phyloP scores from a whole-genome alignment of 2,113 vertebrate species.

The Stictonetta naevosa region DNA sequence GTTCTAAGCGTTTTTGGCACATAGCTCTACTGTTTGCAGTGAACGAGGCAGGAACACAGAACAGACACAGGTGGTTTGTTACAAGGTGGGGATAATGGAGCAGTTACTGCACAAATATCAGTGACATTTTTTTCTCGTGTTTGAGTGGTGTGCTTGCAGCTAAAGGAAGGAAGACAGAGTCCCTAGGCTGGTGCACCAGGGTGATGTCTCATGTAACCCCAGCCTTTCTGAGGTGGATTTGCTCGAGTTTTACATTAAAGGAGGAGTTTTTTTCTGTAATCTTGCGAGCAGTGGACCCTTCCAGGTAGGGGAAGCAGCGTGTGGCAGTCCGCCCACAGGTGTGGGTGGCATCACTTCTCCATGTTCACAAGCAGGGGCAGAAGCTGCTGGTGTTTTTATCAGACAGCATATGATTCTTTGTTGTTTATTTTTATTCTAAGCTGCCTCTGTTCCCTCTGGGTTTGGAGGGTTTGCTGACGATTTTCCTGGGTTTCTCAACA shows the following conservation, averaged over 20 bases:
- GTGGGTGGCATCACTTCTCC: neutral
- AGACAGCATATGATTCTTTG: neutral
- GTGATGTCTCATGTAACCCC: neutral
- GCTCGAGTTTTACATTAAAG: neutral
- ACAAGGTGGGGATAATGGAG: neutral
- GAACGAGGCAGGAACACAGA: neutral
- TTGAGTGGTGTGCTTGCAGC: neutral
- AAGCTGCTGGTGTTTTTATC: neutral
- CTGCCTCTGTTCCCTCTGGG: neutral
- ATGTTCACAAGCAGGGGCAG: neutral
- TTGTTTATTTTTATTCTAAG: neutral
- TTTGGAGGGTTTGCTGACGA: neutral
- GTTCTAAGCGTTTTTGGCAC: neutral
- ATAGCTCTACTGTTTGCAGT: fast-evolving
- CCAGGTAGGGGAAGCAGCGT: neutral
- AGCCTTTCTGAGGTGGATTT: fast-evolving
- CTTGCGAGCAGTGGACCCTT: neutral
- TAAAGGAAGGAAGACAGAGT: neutral
- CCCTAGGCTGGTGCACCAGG: neutral
- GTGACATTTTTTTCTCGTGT: neutral
- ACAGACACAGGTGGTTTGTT: neutral
- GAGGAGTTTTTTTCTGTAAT: neutral
- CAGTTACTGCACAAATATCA: neutral
- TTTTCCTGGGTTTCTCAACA: neutral
- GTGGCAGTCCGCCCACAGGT: neutral